Evolutionary conservation across 1,140 invertebrate genomes (phyloP), one percentile per base, ranked within the genome.

Genomic region (Periplaneta americana): DNA sequence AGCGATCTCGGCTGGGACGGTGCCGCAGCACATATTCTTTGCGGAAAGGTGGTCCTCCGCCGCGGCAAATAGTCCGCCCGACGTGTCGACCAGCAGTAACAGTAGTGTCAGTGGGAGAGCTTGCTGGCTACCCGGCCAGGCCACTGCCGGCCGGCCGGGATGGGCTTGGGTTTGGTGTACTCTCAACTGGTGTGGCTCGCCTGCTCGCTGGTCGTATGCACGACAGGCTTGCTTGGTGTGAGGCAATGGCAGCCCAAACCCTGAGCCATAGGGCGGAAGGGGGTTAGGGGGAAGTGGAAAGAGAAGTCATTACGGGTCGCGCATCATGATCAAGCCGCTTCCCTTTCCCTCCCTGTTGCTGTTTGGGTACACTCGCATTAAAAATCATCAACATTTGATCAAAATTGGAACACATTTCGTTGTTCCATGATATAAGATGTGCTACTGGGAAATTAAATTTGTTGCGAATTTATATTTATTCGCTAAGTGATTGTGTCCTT

Each of bases 291-390:
- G 78, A 28, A 13, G 34, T 32, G 34, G 78, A 18, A 34, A 35
- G 34, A 79, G 78, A 75, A 75, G 78, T 79, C 78, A 79, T 79
- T 79, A 79, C 78, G 48, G 78, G 36, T 79, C 78, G 36, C 78
- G 78, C 78, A 79, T 79, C 36, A 36, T 75, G 78, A 79, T 79
- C 78, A 79, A 66, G 35, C 36, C 37, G 48, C 48, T n/a, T 66
- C 48, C 6, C 48, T 66, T 66, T 66, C 48, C 48, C 75, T 77
- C 75, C 75, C 75, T 77, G 75, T 77, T 77, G 75, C 75, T 37
- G 75, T 32, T 34, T 77, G 22, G 34, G 75, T 37, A 34, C 75
- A 37, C 75, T 28, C 75, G 17, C 31, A 77, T 37, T 76, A 37
- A 77, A 37, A 33, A 77, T 22, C 28, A 77, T 22, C 39, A n/a